A percentile compares a stretch with the other conserved stretches of the same genome.
phyloP scores from a whole-genome alignment of 2,888 invertebrate genomes.

The Synergus japonicus region DNA sequence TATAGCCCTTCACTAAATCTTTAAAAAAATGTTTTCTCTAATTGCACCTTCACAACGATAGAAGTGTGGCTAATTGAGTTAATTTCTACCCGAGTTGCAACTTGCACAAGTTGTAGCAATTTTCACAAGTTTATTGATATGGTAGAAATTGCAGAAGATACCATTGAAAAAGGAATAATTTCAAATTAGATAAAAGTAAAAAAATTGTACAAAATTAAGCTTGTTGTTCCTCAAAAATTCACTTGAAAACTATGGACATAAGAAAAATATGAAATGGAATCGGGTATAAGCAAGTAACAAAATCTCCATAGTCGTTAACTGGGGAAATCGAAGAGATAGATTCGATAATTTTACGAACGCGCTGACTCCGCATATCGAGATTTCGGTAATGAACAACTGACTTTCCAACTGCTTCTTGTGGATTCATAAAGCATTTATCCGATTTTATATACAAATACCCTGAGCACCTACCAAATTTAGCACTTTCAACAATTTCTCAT shows the following conservation, averaged over 20 bases:
- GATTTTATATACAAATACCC: neutral
- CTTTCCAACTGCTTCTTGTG: neutral
- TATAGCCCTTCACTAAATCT: too few relatives aligned
- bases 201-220: too few relatives aligned
- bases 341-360: neutral
- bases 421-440: neutral
- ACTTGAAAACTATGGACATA: neutral
- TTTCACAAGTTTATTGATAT: too few relatives aligned
- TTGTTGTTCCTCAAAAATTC: too few relatives aligned
- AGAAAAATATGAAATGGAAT: neutral
- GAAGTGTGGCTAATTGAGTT: too few relatives aligned
- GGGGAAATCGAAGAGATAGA: neutral
- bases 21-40: too few relatives aligned
- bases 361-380: conserved; percentile 7
- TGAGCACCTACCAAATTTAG: neutral
- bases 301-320: neutral
- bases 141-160: too few relatives aligned
- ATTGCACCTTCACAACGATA: too few relatives aligned
- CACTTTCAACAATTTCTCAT: neutral
- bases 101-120: too few relatives aligned
- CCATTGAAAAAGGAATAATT: too few relatives aligned
- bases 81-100: too few relatives aligned
- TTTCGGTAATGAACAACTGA: neutral
- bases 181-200: too few relatives aligned
- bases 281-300: neutral